A percentile compares a stretch with the other conserved stretches of the same genome.
Evolutionary conservation across 2,797 vertebrate species (phyloP).

Genomic region (Lacerta viridis): DNA sequence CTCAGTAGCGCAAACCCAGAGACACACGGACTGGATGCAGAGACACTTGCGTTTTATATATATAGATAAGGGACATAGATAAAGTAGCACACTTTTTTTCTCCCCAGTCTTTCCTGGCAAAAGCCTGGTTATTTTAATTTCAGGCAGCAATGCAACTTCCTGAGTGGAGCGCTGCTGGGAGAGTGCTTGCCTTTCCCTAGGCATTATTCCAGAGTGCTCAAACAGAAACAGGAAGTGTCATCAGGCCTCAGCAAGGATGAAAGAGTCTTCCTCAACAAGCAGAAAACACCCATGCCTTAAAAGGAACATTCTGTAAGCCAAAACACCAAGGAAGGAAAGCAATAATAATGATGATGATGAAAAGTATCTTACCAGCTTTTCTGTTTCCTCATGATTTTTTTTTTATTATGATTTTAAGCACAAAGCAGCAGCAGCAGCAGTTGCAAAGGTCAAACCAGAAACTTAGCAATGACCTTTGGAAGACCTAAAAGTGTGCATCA

Average conservation of each 20-base stretch:
- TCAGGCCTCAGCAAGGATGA: constrained; percentile 50
- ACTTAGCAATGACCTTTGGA: constrained; percentile 39
- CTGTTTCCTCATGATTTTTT: constrained; percentile 31
- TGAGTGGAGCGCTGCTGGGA: constrained; percentile 59
- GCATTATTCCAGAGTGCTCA: constrained; percentile 66
- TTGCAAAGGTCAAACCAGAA: constrained; percentile 19
- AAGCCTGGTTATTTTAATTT: constrained; percentile 70
- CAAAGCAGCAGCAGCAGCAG: too few relatives aligned
- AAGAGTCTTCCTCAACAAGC: constrained; percentile 52
- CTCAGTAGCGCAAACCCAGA: too few relatives aligned
- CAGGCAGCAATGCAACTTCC: constrained; percentile 60
- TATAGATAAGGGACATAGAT: constrained; percentile 28
- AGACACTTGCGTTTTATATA: too few relatives aligned
- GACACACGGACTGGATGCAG: too few relatives aligned
- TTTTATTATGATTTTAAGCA: too few relatives aligned
- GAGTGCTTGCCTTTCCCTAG: constrained; percentile 40
- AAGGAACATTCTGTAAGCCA: constrained; percentile 40
- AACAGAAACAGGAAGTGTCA: constrained; percentile 72
- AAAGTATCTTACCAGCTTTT: constrained; percentile 42
- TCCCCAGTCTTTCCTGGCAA: too few relatives aligned
- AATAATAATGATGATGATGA: neutral
- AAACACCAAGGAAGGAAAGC: constrained; percentile 22
- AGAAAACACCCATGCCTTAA: constrained; percentile 57
- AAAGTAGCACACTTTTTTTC: constrained; percentile 8
- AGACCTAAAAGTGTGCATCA: constrained; percentile 28